A percentile compares a stretch with the other conserved stretches of the same genome.
These are phyloP conservation scores for Onychostruthus taczanowskii DNA, from an alignment of 2,113 vertebrate genomes.

Conservation along the genomic window DNA sequence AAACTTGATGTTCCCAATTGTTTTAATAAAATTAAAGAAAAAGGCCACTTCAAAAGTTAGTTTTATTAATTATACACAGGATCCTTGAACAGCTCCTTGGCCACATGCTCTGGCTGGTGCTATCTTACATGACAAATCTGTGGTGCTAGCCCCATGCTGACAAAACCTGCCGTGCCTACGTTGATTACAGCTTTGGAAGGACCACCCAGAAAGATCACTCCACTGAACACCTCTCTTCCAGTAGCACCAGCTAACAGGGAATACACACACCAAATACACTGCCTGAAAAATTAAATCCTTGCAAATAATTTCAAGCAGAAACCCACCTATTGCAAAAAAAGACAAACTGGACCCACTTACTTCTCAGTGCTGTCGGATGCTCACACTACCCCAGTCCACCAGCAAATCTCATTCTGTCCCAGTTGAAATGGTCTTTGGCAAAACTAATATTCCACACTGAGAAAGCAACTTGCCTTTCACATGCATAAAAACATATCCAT, in stretches of 20 bases:
- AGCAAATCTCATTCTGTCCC: not conserved
- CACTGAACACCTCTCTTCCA: not conserved
- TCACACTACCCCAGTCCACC: not conserved
- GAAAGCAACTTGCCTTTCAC: not conserved
- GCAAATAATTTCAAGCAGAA: slow-evolving; percentile 7
- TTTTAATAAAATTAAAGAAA: not conserved
- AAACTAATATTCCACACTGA: not conserved
- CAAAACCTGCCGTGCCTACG: rapidly evolving
- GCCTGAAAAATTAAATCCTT: slow-evolving; percentile 14
- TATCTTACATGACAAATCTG: slow-evolving; percentile 8
- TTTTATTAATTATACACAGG: not conserved
- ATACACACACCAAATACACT: not conserved
- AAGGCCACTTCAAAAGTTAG: not conserved
- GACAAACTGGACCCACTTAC: not conserved
- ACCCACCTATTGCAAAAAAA: not conserved
- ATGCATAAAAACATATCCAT: not conserved
- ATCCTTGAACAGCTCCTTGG: not conserved
- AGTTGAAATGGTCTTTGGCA: not conserved
- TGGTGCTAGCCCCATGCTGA: not conserved
- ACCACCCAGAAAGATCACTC: slow-evolving; percentile 48
- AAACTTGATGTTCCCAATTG: not conserved
- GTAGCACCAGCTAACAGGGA: not conserved
- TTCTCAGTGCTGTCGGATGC: not conserved
- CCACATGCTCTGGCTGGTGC: not conserved
- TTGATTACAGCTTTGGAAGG: not conserved